Conservation (phyloP, 1,140 invertebrate genomes). For the Metopolophium dirhodum region DNA sequence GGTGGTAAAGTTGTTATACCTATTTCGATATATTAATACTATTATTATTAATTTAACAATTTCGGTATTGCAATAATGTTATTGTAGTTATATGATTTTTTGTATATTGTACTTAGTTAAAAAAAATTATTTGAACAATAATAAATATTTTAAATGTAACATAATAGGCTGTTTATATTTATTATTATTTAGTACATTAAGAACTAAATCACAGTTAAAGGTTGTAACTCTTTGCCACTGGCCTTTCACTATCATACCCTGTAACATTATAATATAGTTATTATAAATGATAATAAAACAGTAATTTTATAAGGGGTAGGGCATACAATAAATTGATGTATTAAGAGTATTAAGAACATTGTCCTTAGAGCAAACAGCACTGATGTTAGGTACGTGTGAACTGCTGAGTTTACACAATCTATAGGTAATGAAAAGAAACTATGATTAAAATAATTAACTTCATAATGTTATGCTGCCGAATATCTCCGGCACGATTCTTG, state of each 20-base stretch:
- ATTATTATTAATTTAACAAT: not conserved
- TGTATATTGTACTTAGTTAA: no score
- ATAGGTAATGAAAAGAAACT: not conserved
- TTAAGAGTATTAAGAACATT: not conserved
- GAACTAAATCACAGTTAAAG: not conserved
- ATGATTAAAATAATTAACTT: not conserved
- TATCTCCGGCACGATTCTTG: not conserved
- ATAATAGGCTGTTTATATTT: not conserved
- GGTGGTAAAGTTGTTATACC: not conserved
- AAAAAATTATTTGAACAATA: not conserved
- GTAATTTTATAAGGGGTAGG: not conserved
- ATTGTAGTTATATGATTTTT: not conserved
- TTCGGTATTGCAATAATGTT: not conserved
- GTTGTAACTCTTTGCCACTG: not conserved
- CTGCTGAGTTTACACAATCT: not conserved
- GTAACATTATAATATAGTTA: not conserved
- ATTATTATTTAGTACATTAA: not conserved
- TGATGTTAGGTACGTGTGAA: constrained; percentile 1
- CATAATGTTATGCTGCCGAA: not conserved
- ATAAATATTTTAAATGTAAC: not conserved
- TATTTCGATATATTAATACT: not conserved
- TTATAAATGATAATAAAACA: not conserved
- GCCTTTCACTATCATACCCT: not conserved
- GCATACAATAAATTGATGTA: not conserved
- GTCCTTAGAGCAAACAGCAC: not conserved